Percentiles rank a stretch among this genome's conserved stretches.
Conservation (phyloP, 2,888 invertebrate species). For the Heliconius ethilla region DNA sequence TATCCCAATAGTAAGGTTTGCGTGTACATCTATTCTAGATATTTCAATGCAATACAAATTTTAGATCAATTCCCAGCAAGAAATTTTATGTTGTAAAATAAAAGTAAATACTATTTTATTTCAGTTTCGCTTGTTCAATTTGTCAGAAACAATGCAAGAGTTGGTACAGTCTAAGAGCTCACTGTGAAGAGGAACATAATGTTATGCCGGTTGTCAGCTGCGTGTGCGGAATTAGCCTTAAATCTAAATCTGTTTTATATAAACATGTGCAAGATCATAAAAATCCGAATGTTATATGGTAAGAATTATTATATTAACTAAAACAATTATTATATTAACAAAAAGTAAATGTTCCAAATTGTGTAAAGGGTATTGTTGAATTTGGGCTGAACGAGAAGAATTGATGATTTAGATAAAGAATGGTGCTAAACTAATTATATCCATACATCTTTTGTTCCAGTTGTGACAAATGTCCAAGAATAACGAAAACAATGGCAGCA, state of each 20-base stretch:
- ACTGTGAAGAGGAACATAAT: conserved; percentile 66
- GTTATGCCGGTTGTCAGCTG: conserved; percentile 70
- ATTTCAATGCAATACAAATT: background rate
- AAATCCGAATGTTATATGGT: conserved; percentile 75
- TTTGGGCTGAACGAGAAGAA: too few relatives aligned
- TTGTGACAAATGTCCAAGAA: conserved; percentile 79
- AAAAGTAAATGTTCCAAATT: too few relatives aligned
- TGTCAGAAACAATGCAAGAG: conserved; percentile 72
- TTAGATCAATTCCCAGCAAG: background rate
- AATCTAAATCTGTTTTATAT: conserved; percentile 78
- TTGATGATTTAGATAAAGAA: too few relatives aligned
- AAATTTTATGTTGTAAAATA: background rate
- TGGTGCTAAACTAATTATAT: too few relatives aligned
- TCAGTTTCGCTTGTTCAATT: conserved; percentile 71
- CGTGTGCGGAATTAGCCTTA: conserved; percentile 73
- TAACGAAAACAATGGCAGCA: conserved; percentile 72
- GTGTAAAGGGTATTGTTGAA: too few relatives aligned
- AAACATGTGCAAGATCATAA: conserved; percentile 80
- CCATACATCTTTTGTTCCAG: conserved; percentile 56
- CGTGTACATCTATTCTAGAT: background rate
- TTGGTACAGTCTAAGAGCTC: conserved; percentile 75
- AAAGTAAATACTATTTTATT: conserved; percentile 40
- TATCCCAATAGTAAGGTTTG: background rate
- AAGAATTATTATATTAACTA: conserved; percentile 47
- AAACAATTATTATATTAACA: too few relatives aligned